These are phyloP conservation scores for Bimastos eiseni DNA, from an alignment of 2,888 invertebrate species.

Conservation along the genomic window DNA sequence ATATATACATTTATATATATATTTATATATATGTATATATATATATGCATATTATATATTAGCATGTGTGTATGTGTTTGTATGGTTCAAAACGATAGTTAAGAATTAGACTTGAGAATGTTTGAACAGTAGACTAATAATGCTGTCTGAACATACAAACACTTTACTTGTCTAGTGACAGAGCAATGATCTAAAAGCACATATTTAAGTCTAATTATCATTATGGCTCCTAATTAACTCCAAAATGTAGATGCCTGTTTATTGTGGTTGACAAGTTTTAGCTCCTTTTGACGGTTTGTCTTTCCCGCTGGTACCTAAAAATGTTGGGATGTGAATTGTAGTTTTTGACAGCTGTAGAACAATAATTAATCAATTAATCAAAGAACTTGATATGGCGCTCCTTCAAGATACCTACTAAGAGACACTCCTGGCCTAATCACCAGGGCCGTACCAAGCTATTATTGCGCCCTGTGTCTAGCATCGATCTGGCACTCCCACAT, in stretches of 20 bases:
- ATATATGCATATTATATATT: too few species aligned
- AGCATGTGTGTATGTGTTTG: not conserved
- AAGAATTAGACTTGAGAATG: not conserved
- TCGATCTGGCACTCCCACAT: too few species aligned
- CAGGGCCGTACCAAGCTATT: too few species aligned
- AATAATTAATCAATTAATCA: too few species aligned
- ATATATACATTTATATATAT: not conserved
- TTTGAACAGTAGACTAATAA: not conserved
- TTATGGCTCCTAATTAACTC: not conserved
- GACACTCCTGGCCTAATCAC: too few species aligned
- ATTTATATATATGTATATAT: not conserved
- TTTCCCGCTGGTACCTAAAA: not conserved
- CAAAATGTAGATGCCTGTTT: not conserved
- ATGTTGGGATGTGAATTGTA: not conserved
- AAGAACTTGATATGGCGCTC: too few species aligned
- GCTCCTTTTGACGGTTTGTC: not conserved
- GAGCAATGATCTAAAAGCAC: not conserved
- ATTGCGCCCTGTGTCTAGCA: too few species aligned
- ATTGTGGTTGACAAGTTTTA: not conserved
- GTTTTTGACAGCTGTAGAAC: not conserved
- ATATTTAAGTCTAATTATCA: not conserved
- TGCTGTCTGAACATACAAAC: not conserved
- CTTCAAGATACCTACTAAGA: too few species aligned
- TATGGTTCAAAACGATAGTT: not conserved
- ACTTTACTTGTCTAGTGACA: not conserved